Conservation (phyloP, 2,888 invertebrate genomes). For the Crepidodera aurea region DNA sequence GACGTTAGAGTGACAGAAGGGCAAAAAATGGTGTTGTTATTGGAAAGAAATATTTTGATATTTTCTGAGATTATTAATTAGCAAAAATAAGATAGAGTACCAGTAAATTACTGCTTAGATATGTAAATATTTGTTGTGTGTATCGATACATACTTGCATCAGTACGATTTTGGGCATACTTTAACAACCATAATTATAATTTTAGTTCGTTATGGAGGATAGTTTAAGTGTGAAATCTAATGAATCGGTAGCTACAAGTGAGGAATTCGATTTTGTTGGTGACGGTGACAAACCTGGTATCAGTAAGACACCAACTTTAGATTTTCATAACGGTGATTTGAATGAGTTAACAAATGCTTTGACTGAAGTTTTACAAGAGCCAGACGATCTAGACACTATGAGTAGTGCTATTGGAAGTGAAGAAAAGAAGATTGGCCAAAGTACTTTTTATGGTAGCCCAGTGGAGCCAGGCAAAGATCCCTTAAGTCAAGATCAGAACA, state of each 20-base stretch:
- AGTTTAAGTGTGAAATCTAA: constrained; percentile 73
- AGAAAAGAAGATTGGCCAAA: constrained; percentile 63
- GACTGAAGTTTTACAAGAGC: constrained; percentile 65
- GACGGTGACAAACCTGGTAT: constrained; percentile 62
- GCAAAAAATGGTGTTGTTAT: background rate
- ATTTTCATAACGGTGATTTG: constrained; percentile 70
- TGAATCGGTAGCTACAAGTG: constrained; percentile 74
- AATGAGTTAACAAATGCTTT: constrained; percentile 70
- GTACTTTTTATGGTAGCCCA: constrained; percentile 63
- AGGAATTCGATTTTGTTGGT: constrained; percentile 75
- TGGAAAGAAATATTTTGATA: background rate
- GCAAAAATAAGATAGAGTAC: background rate
- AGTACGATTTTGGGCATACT: background rate
- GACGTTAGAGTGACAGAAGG: background rate
- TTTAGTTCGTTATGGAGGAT: constrained; percentile 68
- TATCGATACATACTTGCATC: background rate
- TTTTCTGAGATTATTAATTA: background rate
- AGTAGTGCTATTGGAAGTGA: constrained; percentile 51
- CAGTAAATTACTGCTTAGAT: background rate
- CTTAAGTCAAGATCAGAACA: constrained; percentile 45
- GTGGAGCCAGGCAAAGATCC: constrained; percentile 56
- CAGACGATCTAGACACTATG: constrained; percentile 33
- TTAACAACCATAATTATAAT: background rate
- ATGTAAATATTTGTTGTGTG: constrained; percentile 1
- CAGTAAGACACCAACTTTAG: constrained; percentile 66